Percentiles rank a stretch among this genome's conserved stretches.
These are phyloP conservation scores for Anorthoa munda DNA, from an alignment of 2,888 invertebrate genomes.

Conservation along the genomic window DNA sequence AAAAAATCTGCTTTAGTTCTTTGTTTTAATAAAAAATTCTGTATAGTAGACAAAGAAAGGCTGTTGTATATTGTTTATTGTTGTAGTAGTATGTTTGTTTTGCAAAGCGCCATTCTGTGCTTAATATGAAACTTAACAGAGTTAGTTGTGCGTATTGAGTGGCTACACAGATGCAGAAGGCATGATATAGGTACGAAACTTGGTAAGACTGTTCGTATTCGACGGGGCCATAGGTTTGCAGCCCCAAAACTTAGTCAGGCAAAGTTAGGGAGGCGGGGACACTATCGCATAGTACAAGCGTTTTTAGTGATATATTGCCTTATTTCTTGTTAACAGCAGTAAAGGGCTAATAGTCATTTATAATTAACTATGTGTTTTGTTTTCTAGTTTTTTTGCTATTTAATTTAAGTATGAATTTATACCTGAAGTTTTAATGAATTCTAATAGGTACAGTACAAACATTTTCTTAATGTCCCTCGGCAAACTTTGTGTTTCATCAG, in stretches of 20 bases:
- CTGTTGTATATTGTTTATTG: constrained; percentile 3
- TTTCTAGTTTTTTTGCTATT: not conserved
- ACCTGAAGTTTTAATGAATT: not conserved
- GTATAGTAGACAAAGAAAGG: constrained; percentile 9
- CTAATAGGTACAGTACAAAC: too few species aligned
- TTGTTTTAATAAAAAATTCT: constrained; percentile 42
- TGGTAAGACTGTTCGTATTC: constrained; percentile 53
- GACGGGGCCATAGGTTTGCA: constrained; percentile 58
- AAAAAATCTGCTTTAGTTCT: constrained; percentile 28
- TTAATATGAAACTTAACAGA: constrained; percentile 46
- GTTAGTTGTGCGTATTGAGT: constrained; percentile 54
- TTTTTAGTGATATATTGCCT: constrained; percentile 33
- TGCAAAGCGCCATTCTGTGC: constrained; percentile 18
- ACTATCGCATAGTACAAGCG: constrained; percentile 12
- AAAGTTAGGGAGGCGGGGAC: constrained; percentile 53
- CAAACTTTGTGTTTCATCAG: too few species aligned
- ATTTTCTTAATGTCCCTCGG: too few species aligned
- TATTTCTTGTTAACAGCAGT: constrained; percentile 10
- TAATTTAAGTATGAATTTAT: not conserved
- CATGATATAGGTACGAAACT: constrained; percentile 67
- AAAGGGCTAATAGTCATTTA: not conserved
- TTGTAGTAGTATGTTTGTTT: constrained; percentile 19
- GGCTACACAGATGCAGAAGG: constrained; percentile 65
- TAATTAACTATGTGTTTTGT: not conserved
- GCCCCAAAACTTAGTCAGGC: constrained; percentile 60